Conservation (phyloP, 2,888 invertebrate species). For the Standfussiana lucernea region DNA sequence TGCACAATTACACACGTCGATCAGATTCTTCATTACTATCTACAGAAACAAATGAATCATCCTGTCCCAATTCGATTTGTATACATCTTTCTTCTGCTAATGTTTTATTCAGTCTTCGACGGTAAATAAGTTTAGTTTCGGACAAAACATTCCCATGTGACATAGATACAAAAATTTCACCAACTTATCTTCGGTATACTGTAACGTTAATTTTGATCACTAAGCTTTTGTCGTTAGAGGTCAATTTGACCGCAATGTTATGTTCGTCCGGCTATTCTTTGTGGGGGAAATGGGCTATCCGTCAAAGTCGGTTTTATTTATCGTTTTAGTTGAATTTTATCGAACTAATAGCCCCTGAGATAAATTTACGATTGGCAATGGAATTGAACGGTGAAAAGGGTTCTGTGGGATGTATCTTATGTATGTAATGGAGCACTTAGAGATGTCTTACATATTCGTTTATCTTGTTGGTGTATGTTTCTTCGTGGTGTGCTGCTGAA, state of each 20-base stretch:
- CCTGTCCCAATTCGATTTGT: constrained; percentile 80
- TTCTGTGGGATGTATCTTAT: constrained; percentile 70
- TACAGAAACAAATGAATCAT: constrained; percentile 79
- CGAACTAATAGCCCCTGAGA: constrained; percentile 89
- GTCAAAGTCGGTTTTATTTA: constrained; percentile 90
- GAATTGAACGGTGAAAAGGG: constrained; percentile 86
- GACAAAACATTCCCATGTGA: constrained; percentile 89
- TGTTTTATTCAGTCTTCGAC: constrained; percentile 85
- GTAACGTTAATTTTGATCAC: constrained; percentile 24
- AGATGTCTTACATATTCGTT: constrained; percentile 35
- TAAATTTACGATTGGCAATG: constrained; percentile 89
- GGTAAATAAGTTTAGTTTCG: constrained; percentile 89
- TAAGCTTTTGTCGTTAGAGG: constrained; percentile 39
- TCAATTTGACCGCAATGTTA: constrained; percentile 59
- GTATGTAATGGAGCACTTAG: constrained; percentile 65
- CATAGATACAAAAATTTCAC: constrained; percentile 86
- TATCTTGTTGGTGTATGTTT: constrained; percentile 11
- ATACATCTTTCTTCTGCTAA: constrained; percentile 81
- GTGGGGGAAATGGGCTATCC: constrained; percentile 88
- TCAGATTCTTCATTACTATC: constrained; percentile 70
- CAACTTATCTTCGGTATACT: constrained; percentile 58
- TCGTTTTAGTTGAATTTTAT: constrained; percentile 91
- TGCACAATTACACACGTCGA: constrained; percentile 59
- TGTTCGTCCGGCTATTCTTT: constrained; percentile 80
- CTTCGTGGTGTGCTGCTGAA: background rate